Base-by-base conservation (phyloP, 2,113 vertebrate genomes). In the Chamaea fasciata region DNA sequence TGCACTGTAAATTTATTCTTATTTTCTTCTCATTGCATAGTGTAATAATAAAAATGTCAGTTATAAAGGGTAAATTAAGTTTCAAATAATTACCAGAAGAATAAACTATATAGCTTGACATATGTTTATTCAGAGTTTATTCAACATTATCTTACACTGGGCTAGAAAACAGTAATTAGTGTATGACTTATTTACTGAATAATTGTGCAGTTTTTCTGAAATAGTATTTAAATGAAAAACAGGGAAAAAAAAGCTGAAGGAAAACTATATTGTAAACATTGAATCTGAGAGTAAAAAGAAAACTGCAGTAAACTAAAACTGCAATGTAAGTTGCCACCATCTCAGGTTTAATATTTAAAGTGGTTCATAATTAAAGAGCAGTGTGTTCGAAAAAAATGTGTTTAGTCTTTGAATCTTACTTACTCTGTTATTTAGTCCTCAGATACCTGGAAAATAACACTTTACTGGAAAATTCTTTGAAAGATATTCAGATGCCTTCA, bases 401-500 rank as follows among this genome's bases (percentile, higher is more conserved):
- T 91, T 39, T 83, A n/a, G 21, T 70, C 39, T 90, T 83, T 56
- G n/a, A 42, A 24, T 89, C 26, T 80, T 42, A 87, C 39, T 64
- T 22, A 19, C 23, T 35, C 31, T 87, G 74, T 95, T 95, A 19
- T 94, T 94, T 89, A 99, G 99, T 98, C 81, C 65, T 98, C 53
- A 92, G 97, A 47, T 84, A 97, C 88, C 95, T 99, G 88, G 98
- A 99, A 98, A 98, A 99, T 79, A 99, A 99, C 92, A 98, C 97
- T 59, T 97, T 97, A 33, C 93, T 99, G 96, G 86, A 97, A 91
- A 96, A 96, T 41, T 88, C 97, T 53, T 96, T 99, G 68, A 90
- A 98, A 69, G 96, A 99, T 76, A 96, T 99, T 92, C 98, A 98
- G 87, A 98, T 99, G 98, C 99, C 99, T 85, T 98, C 97, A 42